A percentile compares a stretch with the other conserved stretches of the same genome.
phyloP scores from a whole-genome alignment of 2,113 vertebrate genomes.

The Tinamus guttatus region DNA sequence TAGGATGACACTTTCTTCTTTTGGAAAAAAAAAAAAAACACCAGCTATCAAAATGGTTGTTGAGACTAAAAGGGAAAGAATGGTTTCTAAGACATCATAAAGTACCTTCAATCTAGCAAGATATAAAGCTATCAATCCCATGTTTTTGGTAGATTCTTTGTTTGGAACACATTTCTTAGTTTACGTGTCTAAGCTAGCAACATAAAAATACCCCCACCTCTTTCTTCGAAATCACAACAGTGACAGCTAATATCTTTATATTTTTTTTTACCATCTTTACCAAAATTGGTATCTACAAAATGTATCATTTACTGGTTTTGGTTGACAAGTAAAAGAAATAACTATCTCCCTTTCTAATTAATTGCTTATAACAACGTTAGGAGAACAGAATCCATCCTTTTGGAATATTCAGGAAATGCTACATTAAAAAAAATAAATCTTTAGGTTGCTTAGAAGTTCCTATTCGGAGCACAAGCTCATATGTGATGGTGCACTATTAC shows the following conservation, averaged over 20 bases:
- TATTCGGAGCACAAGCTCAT: neutral
- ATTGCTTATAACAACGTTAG: neutral
- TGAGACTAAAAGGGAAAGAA: neutral
- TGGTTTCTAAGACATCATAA: neutral
- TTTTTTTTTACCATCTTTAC: neutral
- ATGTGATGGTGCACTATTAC: neutral
- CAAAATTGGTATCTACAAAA: neutral
- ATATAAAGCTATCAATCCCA: neutral
- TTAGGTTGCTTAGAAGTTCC: conserved; percentile 13
- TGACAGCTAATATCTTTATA: too few relatives aligned
- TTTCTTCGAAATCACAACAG: neutral
- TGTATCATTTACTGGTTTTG: neutral
- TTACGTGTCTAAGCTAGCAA: neutral
- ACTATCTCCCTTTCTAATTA: neutral
- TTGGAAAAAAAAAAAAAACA: neutral
- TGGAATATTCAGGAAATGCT: neutral
- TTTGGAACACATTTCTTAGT: neutral
- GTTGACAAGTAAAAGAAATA: neutral
- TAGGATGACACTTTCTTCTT: neutral
- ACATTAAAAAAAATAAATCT: neutral
- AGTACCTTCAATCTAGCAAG: neutral
- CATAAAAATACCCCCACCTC: neutral
- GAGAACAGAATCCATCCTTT: neutral
- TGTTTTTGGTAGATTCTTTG: neutral
- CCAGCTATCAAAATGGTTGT: neutral